A percentile compares a stretch with the other conserved stretches of the same genome.
These are phyloP conservation scores for Vulpes vulpes DNA, from an alignment of 2,113 vertebrate genomes.

Conservation along the genomic window DNA sequence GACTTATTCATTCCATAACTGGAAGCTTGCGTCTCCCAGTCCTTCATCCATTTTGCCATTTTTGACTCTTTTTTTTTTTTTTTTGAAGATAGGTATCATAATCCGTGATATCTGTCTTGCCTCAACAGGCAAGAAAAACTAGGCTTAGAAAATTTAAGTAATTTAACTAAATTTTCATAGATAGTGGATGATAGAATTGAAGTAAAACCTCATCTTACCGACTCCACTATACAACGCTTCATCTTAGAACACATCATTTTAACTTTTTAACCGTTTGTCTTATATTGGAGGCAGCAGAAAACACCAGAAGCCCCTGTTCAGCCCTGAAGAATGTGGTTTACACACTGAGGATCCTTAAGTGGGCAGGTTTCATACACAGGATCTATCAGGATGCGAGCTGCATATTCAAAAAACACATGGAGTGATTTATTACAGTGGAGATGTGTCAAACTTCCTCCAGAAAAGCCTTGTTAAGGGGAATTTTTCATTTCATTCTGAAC, in stretches of 20 bases:
- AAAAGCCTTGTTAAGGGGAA: conserved; percentile 1
- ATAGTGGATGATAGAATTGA: not conserved
- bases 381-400: not conserved
- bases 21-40: not conserved
- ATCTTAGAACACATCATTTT: not conserved
- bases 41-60: not conserved
- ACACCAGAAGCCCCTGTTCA: not conserved
- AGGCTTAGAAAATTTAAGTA: conserved; percentile 1
- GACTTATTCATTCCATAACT: not conserved
- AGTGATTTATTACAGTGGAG: conserved; percentile 47
- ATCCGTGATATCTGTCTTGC: not conserved
- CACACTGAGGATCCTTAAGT: not conserved
- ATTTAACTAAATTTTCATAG: not conserved
- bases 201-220: not conserved
- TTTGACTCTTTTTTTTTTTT: not conserved
- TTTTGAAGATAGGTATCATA: not conserved
- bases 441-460: not conserved
- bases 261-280: not conserved
- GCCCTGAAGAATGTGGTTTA: not conserved
- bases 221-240: not conserved
- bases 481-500: not conserved
- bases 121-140: not conserved
- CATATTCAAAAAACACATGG: not conserved
- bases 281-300: not conserved
- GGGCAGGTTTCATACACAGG: not conserved